Evolutionary conservation across 2,113 vertebrate genomes (phyloP).

Genomic region (Cochlearius cochlearius): DNA sequence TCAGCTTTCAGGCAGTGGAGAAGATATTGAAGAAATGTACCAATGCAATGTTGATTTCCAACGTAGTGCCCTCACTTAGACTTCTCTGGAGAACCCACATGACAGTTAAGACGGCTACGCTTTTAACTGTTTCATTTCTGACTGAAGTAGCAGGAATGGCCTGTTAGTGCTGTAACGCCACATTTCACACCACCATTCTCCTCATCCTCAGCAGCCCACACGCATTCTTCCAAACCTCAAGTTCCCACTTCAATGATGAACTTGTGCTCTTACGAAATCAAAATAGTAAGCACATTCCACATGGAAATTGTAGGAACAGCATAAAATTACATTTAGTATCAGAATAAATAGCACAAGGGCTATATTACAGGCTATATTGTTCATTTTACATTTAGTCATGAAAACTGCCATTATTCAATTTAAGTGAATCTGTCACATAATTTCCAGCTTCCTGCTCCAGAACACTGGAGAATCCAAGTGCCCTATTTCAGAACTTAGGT

Average conservation of each 20-base stretch:
- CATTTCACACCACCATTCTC: background rate
- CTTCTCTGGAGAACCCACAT: background rate
- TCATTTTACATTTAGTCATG: slow-evolving; percentile 40
- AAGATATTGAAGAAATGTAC: background rate
- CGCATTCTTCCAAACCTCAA: background rate
- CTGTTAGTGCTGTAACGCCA: background rate
- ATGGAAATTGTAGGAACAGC: slow-evolving; percentile 25
- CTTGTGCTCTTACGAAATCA: slow-evolving; percentile 30
- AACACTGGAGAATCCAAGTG: background rate
- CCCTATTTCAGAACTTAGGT: slow-evolving; percentile 14
- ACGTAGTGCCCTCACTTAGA: background rate
- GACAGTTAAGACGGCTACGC: background rate
- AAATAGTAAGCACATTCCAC: slow-evolving; percentile 50
- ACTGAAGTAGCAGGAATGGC: background rate
- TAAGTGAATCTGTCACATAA: slow-evolving; percentile 48
- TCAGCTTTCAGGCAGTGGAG: background rate
- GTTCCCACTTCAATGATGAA: slow-evolving; percentile 3
- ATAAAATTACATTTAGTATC: slow-evolving; percentile 55
- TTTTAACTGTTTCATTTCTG: background rate
- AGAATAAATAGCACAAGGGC: slow-evolving; percentile 51
- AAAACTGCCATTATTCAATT: slow-evolving; percentile 51
- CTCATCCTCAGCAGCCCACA: background rate
- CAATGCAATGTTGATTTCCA: background rate
- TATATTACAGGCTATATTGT: slow-evolving; percentile 16
- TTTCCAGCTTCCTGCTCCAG: slow-evolving; percentile 44